A percentile compares a stretch with the other conserved stretches of the same genome.
phyloP scores from a whole-genome alignment of 2,113 vertebrate species.

The Proterorhinus semilunaris region DNA sequence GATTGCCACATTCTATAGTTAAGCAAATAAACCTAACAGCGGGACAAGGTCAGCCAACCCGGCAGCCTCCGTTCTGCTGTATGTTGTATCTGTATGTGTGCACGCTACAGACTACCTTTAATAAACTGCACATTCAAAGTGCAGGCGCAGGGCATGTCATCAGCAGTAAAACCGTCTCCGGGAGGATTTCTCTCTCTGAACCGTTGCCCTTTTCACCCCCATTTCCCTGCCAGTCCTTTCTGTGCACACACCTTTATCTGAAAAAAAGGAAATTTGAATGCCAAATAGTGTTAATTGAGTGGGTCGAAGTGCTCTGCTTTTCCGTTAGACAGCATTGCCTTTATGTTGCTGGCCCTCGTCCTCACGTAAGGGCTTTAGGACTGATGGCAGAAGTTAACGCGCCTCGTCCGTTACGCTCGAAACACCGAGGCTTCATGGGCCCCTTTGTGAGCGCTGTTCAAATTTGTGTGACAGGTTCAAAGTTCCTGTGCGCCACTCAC shows the following conservation, averaged over 20 bases:
- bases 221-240: slow-evolving; percentile 16
- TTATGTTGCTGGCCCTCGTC: slow-evolving; percentile 7
- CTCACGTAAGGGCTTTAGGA: neutral
- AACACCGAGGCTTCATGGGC: neutral
- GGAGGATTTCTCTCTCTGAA: slow-evolving; percentile 27
- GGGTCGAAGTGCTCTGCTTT: slow-evolving; percentile 17
- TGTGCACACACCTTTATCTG: slow-evolving; percentile 25
- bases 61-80: no score
- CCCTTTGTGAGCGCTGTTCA: slow-evolving; percentile 17
- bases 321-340: neutral
- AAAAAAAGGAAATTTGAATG: slow-evolving; percentile 36
- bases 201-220: slow-evolving; percentile 33
- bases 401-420: neutral
- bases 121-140: slow-evolving; percentile 4
- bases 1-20: no score
- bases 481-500: slow-evolving; percentile 95
- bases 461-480: slow-evolving; percentile 80
- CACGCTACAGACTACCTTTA: slow-evolving; percentile 11
- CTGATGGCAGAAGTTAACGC: neutral
- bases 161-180: slow-evolving; percentile 29
- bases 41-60: no score
- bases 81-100: no score
- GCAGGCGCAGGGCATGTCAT: neutral
- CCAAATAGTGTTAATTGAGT: slow-evolving; percentile 36
- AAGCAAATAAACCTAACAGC: no score